Conservation (phyloP, 2,797 vertebrate genomes). For the Arremon aurantiirostris region DNA sequence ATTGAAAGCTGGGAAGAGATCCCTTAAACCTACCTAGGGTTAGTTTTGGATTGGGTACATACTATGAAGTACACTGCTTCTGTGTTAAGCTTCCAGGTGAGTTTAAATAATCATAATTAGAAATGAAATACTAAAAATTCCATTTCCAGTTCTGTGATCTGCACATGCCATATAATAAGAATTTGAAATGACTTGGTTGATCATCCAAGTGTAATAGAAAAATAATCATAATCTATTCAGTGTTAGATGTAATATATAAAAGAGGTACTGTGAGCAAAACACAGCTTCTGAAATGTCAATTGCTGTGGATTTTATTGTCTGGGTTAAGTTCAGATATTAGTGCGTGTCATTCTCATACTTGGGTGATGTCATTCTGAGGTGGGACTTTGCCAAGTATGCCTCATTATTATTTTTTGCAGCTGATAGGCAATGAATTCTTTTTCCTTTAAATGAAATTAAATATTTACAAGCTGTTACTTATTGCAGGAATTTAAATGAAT, state of each 20-base stretch:
- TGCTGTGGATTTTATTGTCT: background rate
- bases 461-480: conserved; percentile 40
- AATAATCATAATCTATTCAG: conserved; percentile 7
- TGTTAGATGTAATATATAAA: conserved; percentile 2
- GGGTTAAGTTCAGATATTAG: background rate
- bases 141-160: background rate
- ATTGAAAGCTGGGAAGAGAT: background rate
- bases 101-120: background rate
- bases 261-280: background rate
- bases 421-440: background rate
- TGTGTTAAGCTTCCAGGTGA: background rate
- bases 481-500: conserved; percentile 2
- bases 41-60: background rate
- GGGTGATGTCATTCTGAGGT: background rate
- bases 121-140: background rate
- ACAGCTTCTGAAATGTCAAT: background rate
- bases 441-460: conserved; percentile 15
- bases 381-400: background rate
- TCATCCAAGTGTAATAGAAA: conserved; percentile 14
- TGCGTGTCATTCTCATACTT: background rate
- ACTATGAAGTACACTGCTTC: background rate
- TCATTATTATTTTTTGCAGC: background rate
- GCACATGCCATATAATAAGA: background rate
- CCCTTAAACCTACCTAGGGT: background rate
- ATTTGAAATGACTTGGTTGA: background rate